Evolutionary conservation across 1,140 invertebrate genomes (phyloP), one percentile per base, ranked within the genome.

Genomic region (Drosophila subpulchrella): DNA sequence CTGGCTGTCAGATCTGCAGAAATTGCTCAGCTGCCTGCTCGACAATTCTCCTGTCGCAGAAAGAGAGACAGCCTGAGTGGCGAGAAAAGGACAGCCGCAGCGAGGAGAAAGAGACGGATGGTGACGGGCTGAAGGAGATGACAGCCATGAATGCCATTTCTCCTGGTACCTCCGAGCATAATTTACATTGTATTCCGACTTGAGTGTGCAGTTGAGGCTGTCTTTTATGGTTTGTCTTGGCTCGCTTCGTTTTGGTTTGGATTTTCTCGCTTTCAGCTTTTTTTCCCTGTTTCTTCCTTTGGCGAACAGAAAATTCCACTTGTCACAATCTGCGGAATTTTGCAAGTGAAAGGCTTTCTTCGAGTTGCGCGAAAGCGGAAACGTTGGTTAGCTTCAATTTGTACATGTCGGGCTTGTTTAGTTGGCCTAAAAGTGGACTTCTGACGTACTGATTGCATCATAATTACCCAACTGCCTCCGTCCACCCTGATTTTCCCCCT

Each of bases 131-230:
- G 39, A 44, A 32, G 50, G 61, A 73, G 79, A 82, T 88, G 82
- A 85, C 83, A 88, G 82, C 41, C 60, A 78, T 83, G 75, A 77
- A 77, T 70, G 65, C 53, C 77, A 78, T 82, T 78, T 82, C 78
- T 75, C 82, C 57, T 56, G 54, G 53, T 79, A 84, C 71, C 81
- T 72, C 50, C 42, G 27, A 73, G 78, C 78, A 88, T 78, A 86
- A 86, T 85, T 86, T 82, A 86, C 78, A 86, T 86, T 78, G 75
- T 61, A 51, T 51, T 70, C 53, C n/a, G 36, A 27, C 50, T 71
- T 71, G 67, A 71, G 67, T 41, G 51, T 70, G 67, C 67, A 71
- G 65, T 71, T 71, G 67, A 71, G 53, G 51, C 65, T 71, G 67
- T 71, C 67, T 71, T 71, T 71, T 71, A 71, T 50, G 67, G 67